Evolutionary conservation across 2,797 vertebrate genomes (phyloP).

Genomic region (Paedocypris micromegethes): DNA sequence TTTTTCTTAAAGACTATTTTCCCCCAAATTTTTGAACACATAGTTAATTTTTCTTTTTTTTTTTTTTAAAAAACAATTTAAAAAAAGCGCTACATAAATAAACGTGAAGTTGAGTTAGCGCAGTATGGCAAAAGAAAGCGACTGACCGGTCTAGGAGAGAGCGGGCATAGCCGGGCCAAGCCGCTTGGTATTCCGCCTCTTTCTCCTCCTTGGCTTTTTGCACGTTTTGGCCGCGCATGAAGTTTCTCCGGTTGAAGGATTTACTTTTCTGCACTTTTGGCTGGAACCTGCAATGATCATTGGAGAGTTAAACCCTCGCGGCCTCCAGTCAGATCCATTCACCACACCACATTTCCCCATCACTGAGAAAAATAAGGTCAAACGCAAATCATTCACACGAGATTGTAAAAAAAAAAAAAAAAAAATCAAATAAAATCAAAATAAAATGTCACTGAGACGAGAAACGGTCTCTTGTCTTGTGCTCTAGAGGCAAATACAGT

Average conservation of each 20-base stretch:
- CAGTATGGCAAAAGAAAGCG: background rate
- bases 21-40: no score
- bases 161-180: constrained; percentile 78
- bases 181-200: constrained; percentile 83
- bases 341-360: background rate
- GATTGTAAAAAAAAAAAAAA: no score
- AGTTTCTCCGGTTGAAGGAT: constrained; percentile 75
- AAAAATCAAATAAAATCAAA: no score
- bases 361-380: background rate
- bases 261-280: constrained; percentile 74
- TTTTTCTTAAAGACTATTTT: no score
- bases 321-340: background rate
- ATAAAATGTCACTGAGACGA: no score
- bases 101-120: background rate
- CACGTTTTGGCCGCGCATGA: constrained; percentile 80
- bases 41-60: no score
- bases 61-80: no score
- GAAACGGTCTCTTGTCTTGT: no score
- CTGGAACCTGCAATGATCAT: constrained; percentile 65
- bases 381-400: no score
- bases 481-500: no score
- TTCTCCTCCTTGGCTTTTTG: constrained; percentile 85
- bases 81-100: background rate
- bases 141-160: constrained; percentile 74
- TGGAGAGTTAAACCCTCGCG: background rate